Evolutionary conservation across 2,888 invertebrate species (phyloP).

Genomic region (Thecocarcelia acutangulata): DNA sequence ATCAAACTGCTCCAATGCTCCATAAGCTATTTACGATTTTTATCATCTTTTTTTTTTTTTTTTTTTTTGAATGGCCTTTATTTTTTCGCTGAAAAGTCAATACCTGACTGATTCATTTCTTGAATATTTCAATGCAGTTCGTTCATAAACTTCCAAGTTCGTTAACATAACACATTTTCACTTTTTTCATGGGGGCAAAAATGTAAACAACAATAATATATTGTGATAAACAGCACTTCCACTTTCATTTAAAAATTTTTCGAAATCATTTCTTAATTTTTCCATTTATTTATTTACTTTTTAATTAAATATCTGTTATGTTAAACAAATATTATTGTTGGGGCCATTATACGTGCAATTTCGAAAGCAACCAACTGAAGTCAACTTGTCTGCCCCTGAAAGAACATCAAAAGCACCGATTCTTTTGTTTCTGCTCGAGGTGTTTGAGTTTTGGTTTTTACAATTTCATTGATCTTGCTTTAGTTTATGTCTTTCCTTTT

Average conservation of each 20-base stretch:
- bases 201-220: background rate
- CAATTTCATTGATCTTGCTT: conserved; percentile 32
- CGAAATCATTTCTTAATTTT: background rate
- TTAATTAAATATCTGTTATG: conserved; percentile 24
- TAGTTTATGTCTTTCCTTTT: background rate
- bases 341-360: no score
- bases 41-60: no score
- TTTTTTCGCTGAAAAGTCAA: no score
- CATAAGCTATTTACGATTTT: no score
- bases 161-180: conserved; percentile 17
- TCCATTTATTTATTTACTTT: conserved; percentile 30
- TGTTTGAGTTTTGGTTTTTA: conserved; percentile 8
- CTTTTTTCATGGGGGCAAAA: background rate
- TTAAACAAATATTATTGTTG: conserved; percentile 8
- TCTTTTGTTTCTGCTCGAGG: background rate
- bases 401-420: conserved; percentile 23
- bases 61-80: no score
- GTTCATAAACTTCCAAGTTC: background rate
- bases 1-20: no score
- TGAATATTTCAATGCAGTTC: background rate
- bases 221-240: conserved; percentile 19
- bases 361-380: background rate
- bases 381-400: background rate
- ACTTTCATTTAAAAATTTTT: conserved; percentile 44
- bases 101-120: no score